These are phyloP conservation scores for Melanerpes formicivorus DNA, from an alignment of 2,113 vertebrate genomes.

Conservation along the genomic window DNA sequence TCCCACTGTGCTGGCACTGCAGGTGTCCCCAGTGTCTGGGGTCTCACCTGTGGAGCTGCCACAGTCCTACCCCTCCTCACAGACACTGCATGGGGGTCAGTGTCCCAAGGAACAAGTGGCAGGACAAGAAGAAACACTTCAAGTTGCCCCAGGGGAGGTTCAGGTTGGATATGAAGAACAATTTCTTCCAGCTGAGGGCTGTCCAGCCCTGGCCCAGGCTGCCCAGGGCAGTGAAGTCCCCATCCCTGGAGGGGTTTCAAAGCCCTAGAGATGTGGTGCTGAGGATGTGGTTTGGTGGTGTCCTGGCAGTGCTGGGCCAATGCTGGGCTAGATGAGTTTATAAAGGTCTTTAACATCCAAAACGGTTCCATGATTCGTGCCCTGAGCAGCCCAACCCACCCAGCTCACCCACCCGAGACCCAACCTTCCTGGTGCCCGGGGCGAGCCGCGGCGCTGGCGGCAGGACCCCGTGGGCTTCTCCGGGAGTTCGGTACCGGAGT, in stretches of 20 bases:
- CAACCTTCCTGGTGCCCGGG: rapidly evolving
- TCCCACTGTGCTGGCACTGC: rapidly evolving
- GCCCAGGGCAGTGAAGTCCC: neutral
- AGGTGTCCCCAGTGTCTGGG: neutral
- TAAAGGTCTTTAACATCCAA: no score
- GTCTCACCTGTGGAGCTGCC: neutral
- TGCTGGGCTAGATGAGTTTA: neutral
- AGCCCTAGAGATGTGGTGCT: neutral
- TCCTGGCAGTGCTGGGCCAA: neutral
- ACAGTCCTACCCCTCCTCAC: neutral
- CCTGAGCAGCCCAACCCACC: neutral
- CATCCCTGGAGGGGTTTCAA: neutral
- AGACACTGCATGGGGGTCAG: neutral
- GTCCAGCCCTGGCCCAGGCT: neutral
- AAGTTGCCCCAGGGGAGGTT: neutral
- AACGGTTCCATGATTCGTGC: neutral
- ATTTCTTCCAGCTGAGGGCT: neutral
- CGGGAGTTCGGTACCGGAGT: no score
- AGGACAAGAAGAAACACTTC: neutral
- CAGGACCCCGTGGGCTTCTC: no score
- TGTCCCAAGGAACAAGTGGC: neutral
- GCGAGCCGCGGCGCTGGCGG: neutral
- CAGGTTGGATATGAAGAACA: neutral
- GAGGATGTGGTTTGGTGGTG: neutral
- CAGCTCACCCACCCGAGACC: neutral